phyloP scores from a whole-genome alignment of 2,797 vertebrate genomes.

The Xyrichtys novacula region DNA sequence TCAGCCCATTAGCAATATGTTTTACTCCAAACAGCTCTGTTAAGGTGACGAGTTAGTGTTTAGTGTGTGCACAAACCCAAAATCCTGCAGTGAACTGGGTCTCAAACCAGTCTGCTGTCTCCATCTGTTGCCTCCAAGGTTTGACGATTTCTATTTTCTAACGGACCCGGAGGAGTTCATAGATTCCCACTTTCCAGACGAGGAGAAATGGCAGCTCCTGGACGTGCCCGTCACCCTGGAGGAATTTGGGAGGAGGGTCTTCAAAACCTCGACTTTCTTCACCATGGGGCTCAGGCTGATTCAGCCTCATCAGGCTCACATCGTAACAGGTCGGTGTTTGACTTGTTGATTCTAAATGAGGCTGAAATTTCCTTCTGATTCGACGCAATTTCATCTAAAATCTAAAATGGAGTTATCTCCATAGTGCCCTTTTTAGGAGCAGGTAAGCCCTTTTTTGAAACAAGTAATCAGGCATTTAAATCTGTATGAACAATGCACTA shows the following conservation, averaged over 20 bases:
- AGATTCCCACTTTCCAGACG: slow-evolving; percentile 86
- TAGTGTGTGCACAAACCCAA: slow-evolving; percentile 4
- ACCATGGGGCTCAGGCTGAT: slow-evolving; percentile 81
- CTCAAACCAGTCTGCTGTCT: slow-evolving; percentile 42
- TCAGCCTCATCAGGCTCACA: slow-evolving; percentile 81
- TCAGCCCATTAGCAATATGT: not conserved
- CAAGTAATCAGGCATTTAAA: not conserved
- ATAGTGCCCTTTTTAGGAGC: too few relatives aligned
- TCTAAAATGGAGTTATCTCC: too few relatives aligned
- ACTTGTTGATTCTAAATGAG: not conserved
- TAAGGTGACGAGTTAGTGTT: slow-evolving; percentile 1
- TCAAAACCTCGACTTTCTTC: slow-evolving; percentile 89
- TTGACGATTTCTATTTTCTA: slow-evolving; percentile 89
- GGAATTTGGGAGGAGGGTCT: slow-evolving; percentile 85
- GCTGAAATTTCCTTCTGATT: not conserved
- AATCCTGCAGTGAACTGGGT: slow-evolving; percentile 20
- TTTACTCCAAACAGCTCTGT: not conserved
- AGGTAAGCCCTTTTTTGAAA: not conserved
- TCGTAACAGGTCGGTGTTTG: slow-evolving; percentile 79
- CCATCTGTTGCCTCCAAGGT: slow-evolving; percentile 74
- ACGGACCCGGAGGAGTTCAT: slow-evolving; percentile 87
- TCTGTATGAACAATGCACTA: too few relatives aligned
- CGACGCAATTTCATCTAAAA: not conserved
- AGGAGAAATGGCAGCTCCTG: slow-evolving; percentile 87
- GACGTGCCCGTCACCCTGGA: slow-evolving; percentile 70